These are phyloP conservation scores for Zhuqinia jingwanae DNA, from an alignment of 2,888 invertebrate species.

Conservation along the genomic window DNA sequence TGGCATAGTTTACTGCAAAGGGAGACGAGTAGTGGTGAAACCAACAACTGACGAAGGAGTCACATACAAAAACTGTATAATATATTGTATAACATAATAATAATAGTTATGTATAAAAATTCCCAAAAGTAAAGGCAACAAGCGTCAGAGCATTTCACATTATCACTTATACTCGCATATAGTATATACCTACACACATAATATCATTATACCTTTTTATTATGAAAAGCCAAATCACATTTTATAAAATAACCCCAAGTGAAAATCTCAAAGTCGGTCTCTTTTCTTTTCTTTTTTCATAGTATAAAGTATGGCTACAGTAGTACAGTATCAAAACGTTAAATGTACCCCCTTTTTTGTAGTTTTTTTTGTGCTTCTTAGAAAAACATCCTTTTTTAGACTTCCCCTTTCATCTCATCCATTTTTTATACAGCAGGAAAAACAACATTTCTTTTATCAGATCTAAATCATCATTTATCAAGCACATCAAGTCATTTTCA, in stretches of 20 bases:
- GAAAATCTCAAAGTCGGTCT: conserved; percentile 50
- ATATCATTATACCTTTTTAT: conserved; percentile 17
- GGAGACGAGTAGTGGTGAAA: conserved; percentile 35
- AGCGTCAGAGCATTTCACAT: not conserved
- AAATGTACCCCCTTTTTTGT: conserved; percentile 31
- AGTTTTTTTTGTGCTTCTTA: not conserved
- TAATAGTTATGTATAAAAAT: conserved; percentile 34
- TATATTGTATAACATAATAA: conserved; percentile 27
- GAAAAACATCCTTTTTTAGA: not conserved
- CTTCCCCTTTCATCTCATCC: conserved; percentile 39
- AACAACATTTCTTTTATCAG: conserved; percentile 59
- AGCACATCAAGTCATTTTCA: conserved; percentile 64
- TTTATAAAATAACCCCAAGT: conserved; percentile 62
- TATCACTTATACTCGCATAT: conserved; percentile 9
- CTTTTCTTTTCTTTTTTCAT: conserved; percentile 5
- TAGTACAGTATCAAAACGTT: too few species aligned
- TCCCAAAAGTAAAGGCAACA: conserved; percentile 4
- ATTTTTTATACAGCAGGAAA: conserved; percentile 52
- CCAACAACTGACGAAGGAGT: not conserved
- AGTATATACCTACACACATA: too few species aligned
- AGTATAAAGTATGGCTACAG: conserved; percentile 21
- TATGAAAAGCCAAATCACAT: conserved; percentile 62
- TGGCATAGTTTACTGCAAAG: conserved; percentile 57
- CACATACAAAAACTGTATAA: not conserved
- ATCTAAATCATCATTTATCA: conserved; percentile 66